phyloP scores from a whole-genome alignment of 2,113 vertebrate species.

The Phocoena sinus region DNA sequence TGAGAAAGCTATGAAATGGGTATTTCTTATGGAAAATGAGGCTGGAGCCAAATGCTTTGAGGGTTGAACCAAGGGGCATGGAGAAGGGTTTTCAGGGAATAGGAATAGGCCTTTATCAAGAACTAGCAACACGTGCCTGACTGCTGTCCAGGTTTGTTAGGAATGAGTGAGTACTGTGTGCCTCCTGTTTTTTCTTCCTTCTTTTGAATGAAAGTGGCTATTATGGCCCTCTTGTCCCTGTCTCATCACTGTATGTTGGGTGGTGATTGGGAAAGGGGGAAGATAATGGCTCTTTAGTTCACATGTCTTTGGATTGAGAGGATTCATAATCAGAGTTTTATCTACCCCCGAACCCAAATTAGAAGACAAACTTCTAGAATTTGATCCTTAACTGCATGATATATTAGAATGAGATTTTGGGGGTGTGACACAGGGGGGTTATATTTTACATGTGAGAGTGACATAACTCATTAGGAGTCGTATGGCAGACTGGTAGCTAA shows the following conservation, averaged over 20 bases:
- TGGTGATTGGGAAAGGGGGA: not conserved
- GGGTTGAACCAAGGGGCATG: not conserved
- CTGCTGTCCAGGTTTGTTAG: not conserved
- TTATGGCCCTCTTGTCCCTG: no score
- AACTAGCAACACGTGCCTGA: not conserved
- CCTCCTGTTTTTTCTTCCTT: not conserved
- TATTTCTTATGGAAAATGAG: not conserved
- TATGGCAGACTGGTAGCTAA: not conserved
- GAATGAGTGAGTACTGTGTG: not conserved
- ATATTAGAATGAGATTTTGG: not conserved
- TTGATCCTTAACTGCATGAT: no score
- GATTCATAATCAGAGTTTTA: not conserved
- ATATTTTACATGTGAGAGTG: not conserved
- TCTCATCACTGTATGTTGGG: no score
- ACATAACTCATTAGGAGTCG: no score
- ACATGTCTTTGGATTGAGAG: not conserved
- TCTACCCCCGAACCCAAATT: not conserved
- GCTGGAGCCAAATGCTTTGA: not conserved
- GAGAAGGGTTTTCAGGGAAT: not conserved
- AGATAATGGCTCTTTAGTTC: not conserved
- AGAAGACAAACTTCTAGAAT: not conserved
- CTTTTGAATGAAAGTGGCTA: not conserved
- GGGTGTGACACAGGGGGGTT: not conserved
- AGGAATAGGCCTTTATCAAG: not conserved
- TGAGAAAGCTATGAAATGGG: not conserved